Conservation (phyloP, 1,140 invertebrate species). For the Yoshiicerus persimilis region DNA sequence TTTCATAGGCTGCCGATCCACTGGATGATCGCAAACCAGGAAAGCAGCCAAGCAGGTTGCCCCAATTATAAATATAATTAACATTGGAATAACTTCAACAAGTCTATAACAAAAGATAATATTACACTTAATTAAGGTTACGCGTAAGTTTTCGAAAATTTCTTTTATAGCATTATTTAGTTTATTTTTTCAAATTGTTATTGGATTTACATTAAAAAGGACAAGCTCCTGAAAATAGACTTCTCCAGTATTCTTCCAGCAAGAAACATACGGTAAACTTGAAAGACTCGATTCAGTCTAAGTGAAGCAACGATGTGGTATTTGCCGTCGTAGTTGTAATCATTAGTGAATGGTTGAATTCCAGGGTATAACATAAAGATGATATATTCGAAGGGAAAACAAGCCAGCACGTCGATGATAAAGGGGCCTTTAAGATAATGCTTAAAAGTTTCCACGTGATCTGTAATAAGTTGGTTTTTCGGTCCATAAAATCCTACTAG, state of each 20-base stretch:
- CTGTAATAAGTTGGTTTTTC: constrained; percentile 47
- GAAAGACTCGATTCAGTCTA: constrained; percentile 39
- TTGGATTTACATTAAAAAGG: constrained; percentile 36
- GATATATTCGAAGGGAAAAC: constrained; percentile 74
- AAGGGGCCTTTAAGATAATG: constrained; percentile 94
- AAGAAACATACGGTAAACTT: constrained; percentile 36
- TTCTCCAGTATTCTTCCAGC: constrained; percentile 25
- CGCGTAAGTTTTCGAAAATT: background rate
- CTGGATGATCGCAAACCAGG: constrained; percentile 21
- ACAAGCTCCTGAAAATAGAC: constrained; percentile 38
- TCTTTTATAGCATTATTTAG: background rate
- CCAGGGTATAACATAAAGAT: background rate
- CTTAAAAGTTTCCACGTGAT: constrained; percentile 51
- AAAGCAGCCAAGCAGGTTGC: constrained; percentile 2
- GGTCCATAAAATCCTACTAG: constrained; percentile 26
- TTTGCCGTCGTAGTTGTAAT: background rate
- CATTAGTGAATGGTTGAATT: background rate
- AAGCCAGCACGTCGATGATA: constrained; percentile 89
- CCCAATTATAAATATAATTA: constrained; percentile 37
- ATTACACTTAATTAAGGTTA: background rate
- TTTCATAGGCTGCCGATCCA: background rate
- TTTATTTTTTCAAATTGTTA: background rate
- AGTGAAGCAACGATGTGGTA: constrained; percentile 11
- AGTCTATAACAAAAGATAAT: constrained; percentile 16
- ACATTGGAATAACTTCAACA: constrained; percentile 41